Conservation (phyloP, 2,797 vertebrate genomes). For the Mycteria americana region DNA sequence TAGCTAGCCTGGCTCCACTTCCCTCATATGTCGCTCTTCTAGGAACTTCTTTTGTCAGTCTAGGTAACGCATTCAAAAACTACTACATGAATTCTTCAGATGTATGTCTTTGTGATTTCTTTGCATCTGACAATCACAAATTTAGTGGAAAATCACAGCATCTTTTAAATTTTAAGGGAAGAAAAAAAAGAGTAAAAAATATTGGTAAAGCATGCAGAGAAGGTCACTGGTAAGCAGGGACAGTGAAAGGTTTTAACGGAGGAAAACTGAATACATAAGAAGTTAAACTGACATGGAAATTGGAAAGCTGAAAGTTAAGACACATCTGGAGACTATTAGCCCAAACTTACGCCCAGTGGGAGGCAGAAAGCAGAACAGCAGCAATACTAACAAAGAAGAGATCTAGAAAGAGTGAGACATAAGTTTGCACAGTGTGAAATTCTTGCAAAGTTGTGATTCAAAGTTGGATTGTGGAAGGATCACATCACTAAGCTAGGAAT, state of each 20-base stretch:
- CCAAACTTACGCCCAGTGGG: conserved; percentile 25
- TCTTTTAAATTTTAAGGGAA: neutral
- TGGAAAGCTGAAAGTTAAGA: conserved; percentile 25
- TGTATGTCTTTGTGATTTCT: neutral
- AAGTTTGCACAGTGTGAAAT: neutral
- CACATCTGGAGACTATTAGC: conserved; percentile 58
- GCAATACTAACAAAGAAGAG: conserved; percentile 8
- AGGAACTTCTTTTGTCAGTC: neutral
- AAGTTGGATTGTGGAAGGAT: neutral
- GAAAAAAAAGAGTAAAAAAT: neutral
- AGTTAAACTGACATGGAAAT: neutral
- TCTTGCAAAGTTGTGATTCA: neutral
- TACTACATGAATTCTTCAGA: neutral
- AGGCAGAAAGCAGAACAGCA: conserved; percentile 43
- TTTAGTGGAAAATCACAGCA: neutral
- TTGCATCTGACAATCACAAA: neutral
- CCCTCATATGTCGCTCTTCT: neutral
- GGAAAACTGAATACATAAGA: neutral
- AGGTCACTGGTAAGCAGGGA: neutral
- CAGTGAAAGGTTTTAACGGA: neutral
- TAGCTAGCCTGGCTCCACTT: neutral
- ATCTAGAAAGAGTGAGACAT: neutral
- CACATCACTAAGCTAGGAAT: neutral
- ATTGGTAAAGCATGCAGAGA: neutral
- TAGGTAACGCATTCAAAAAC: neutral